phyloP scores from a whole-genome alignment of 2,888 invertebrate species.

The Drosophila acutilabella region DNA sequence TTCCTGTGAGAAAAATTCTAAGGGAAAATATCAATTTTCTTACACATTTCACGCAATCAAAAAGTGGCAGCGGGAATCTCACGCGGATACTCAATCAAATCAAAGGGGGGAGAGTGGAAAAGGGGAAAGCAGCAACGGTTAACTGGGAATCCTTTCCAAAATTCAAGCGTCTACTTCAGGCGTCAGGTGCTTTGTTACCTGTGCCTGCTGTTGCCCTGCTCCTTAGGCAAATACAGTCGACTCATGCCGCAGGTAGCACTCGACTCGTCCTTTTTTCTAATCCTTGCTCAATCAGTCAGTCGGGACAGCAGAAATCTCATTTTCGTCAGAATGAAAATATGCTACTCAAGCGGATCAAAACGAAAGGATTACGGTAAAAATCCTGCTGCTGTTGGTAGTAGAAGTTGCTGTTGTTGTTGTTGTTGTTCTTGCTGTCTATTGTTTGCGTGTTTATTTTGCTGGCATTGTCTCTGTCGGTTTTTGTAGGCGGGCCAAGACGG shows the following conservation, averaged over 20 bases:
- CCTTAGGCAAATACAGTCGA: constrained; percentile 74
- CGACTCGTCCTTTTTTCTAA: constrained; percentile 48
- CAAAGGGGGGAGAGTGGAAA: constrained; percentile 7
- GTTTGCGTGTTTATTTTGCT: constrained; percentile 59
- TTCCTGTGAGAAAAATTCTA: constrained; percentile 30
- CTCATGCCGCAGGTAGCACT: constrained; percentile 61
- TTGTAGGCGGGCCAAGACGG: constrained; percentile 70
- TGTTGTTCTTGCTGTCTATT: constrained; percentile 55
- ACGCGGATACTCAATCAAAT: constrained; percentile 50
- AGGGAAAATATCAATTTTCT: constrained; percentile 59
- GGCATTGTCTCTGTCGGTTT: constrained; percentile 44
- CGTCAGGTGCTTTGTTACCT: constrained; percentile 39
- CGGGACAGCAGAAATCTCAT: constrained; percentile 59
- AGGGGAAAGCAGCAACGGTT: constrained; percentile 6
- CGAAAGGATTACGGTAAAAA: constrained; percentile 81
- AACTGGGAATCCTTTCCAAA: constrained; percentile 16
- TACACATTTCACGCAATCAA: constrained; percentile 70
- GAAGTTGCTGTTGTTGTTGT: constrained; percentile 8
- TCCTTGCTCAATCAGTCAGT: constrained; percentile 70
- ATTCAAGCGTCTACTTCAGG: not conserved
- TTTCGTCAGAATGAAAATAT: constrained; percentile 78
- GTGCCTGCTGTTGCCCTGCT: constrained; percentile 29
- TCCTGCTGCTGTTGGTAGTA: constrained; percentile 36
- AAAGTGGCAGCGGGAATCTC: constrained; percentile 58
- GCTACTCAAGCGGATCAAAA: constrained; percentile 78